phyloP scores from a whole-genome alignment of 1,140 invertebrate species.

The Bombus polaris region DNA sequence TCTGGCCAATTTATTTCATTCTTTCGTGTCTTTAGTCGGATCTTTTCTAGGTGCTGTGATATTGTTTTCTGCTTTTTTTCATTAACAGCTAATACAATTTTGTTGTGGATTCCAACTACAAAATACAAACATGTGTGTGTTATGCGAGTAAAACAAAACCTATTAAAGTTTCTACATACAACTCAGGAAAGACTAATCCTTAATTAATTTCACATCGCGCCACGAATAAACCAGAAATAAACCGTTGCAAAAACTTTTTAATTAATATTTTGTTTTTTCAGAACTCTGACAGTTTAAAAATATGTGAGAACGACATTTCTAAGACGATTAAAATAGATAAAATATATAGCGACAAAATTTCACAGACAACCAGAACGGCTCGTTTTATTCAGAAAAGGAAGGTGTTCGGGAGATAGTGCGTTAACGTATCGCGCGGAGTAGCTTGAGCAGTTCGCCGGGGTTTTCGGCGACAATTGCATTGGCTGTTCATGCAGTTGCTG shows the following conservation, averaged over 20 bases:
- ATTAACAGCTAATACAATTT: not conserved
- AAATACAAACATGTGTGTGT: too few relatives aligned
- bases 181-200: not conserved
- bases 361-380: not conserved
- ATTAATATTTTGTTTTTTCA: not conserved
- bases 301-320: not conserved
- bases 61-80: not conserved
- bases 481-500: constrained; percentile 24
- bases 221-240: not conserved
- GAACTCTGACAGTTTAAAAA: not conserved
- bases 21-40: too few relatives aligned
- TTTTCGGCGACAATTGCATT: constrained; percentile 2
- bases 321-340: not conserved
- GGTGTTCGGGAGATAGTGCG: not conserved
- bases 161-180: not conserved
- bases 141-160: not conserved
- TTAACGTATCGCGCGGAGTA: not conserved
- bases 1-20: not conserved
- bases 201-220: not conserved
- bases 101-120: too few relatives aligned
- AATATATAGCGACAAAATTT: not conserved
- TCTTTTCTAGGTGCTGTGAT: not conserved
- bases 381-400: not conserved
- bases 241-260: not conserved
- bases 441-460: not conserved